Evolutionary conservation across 2,888 invertebrate genomes (phyloP).

Genomic region (Rhingia rostrata): DNA sequence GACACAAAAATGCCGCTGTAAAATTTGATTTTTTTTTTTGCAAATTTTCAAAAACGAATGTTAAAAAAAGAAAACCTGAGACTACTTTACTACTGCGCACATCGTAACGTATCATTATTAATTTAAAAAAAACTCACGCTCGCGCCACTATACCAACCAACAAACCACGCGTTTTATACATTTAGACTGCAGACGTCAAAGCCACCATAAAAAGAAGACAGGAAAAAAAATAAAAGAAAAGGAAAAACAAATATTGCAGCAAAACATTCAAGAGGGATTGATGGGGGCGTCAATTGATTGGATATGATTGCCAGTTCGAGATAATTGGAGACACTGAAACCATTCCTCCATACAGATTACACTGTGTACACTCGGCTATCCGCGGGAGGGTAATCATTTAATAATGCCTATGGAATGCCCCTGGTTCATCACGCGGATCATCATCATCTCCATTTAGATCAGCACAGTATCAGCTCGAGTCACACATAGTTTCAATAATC

Average conservation of each 20-base stretch:
- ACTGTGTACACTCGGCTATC: slow-evolving; percentile 12
- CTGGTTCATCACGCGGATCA: slow-evolving; percentile 62
- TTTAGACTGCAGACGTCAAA: too few species aligned
- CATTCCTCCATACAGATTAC: slow-evolving; percentile 44
- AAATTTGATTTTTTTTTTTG: too few species aligned
- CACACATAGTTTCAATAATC: slow-evolving; percentile 73
- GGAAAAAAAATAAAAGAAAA: slow-evolving; percentile 3
- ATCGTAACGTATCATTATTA: slow-evolving; percentile 62
- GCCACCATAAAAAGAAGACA: slow-evolving; percentile 20
- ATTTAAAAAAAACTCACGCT: slow-evolving; percentile 35
- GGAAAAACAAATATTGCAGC: slow-evolving; percentile 39
- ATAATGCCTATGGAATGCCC: slow-evolving; percentile 70
- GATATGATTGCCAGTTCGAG: slow-evolving; percentile 74
- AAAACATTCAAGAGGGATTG: slow-evolving; percentile 60
- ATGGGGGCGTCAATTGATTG: slow-evolving; percentile 74
- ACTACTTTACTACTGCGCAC: slow-evolving; percentile 18
- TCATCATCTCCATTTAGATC: slow-evolving; percentile 66
- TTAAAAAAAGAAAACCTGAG: background rate
- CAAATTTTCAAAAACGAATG: background rate
- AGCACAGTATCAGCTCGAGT: slow-evolving; percentile 54
- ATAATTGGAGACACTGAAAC: slow-evolving; percentile 72
- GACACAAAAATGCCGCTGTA: too few species aligned
- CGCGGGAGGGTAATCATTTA: slow-evolving; percentile 70
- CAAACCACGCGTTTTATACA: slow-evolving; percentile 15
- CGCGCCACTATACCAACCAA: slow-evolving; percentile 1